Conservation (phyloP, 2,888 invertebrate species). For the Saturnia japonica region DNA sequence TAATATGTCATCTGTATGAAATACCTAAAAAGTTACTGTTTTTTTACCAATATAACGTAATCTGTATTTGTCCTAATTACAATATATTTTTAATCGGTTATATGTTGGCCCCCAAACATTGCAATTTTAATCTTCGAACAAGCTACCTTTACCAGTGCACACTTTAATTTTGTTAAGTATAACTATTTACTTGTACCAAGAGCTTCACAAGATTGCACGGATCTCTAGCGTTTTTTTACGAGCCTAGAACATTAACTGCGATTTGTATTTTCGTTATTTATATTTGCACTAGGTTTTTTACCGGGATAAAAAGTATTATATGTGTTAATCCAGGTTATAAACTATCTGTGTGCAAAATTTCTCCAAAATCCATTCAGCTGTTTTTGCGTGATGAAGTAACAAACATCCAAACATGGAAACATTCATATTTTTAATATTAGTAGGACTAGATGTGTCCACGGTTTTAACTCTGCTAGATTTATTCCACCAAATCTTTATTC, state of each 20-base stretch:
- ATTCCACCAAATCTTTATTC: no score
- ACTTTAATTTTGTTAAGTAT: background rate
- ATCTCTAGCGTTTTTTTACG: background rate
- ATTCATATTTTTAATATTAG: no score
- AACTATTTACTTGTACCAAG: background rate
- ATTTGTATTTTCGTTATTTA: background rate
- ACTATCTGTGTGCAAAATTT: no score
- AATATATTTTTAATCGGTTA: background rate
- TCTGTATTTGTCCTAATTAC: background rate
- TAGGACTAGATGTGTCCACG: no score
- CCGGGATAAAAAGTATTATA: no score
- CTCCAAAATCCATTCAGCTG: no score
- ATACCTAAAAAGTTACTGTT: background rate
- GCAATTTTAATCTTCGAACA: background rate
- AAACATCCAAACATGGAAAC: no score
- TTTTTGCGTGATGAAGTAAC: no score
- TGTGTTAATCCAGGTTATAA: no score
- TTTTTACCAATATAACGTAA: background rate
- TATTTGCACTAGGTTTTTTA: background rate
- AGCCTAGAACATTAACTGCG: background rate
- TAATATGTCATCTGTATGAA: background rate
- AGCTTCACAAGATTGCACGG: background rate
- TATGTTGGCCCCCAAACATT: background rate
- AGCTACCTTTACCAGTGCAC: background rate
- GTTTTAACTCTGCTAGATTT: no score